Evolutionary conservation across 2,797 vertebrate species (phyloP).

Genomic region (Rhinophrynus dorsalis): DNA sequence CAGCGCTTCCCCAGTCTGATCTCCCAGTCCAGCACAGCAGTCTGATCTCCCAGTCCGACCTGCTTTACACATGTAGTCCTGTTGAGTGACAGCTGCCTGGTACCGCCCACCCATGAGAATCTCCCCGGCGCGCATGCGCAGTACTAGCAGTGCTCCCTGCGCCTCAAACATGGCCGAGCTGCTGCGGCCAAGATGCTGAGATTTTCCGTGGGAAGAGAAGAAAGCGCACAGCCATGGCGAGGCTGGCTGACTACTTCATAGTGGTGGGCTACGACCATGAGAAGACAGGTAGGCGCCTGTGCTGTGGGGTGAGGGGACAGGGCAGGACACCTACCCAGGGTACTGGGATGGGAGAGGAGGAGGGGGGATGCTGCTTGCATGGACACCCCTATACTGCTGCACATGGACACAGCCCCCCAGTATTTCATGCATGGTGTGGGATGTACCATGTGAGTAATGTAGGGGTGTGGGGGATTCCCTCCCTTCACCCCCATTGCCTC

Average conservation of each 20-base stretch:
- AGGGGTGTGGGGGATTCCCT: neutral
- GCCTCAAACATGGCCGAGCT: conserved; percentile 97
- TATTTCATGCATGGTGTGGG: neutral
- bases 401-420: conserved; percentile 1
- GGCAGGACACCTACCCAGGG: neutral
- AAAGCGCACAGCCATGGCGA: conserved; percentile 82
- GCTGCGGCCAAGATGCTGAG: conserved; percentile 92
- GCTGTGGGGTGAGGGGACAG: conserved; percentile 26
- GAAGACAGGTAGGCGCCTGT: conserved; percentile 81
- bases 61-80: neutral
- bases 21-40: too few species aligned
- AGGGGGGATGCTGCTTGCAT: neutral
- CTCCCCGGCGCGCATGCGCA: conserved; percentile 80
- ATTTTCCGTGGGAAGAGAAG: conserved; percentile 67
- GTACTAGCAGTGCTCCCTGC: conserved; percentile 58
- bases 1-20: too few species aligned
- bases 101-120: conserved; percentile 50
- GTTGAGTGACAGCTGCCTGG: neutral
- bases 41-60: too few species aligned
- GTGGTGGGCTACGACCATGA: conserved; percentile 94
- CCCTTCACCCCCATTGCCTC: neutral
- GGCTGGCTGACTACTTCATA: conserved; percentile 94
- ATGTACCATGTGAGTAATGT: neutral
- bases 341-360: neutral
- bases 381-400: neutral